A percentile compares a stretch with the other conserved stretches of the same genome.
phyloP scores from a whole-genome alignment of 1,140 invertebrate species.

The Atta colombica region DNA sequence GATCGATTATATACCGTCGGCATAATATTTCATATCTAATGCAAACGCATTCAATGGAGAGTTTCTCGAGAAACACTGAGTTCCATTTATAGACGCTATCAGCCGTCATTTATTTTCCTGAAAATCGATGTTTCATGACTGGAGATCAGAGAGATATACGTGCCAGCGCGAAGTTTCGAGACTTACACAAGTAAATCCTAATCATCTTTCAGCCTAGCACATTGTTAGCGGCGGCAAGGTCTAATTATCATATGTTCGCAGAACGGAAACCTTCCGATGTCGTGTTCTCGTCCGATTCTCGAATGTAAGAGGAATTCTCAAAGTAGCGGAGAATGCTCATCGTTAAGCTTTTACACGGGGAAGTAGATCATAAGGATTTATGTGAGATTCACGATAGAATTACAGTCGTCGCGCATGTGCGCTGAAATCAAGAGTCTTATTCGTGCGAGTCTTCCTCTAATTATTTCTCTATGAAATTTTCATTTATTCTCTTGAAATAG shows the following conservation, averaged over 20 bases:
- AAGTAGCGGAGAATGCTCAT: background rate
- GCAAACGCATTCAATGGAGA: background rate
- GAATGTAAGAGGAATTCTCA: constrained; percentile 18
- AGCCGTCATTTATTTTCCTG: constrained; percentile 23
- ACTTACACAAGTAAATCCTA: constrained; percentile 42
- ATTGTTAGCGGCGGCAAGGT: constrained; percentile 52
- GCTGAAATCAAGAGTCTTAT: constrained; percentile 46
- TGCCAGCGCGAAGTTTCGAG: constrained; percentile 3
- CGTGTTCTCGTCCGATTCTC: constrained; percentile 40
- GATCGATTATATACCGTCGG: background rate
- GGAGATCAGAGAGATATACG: background rate
- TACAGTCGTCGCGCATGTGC: constrained; percentile 46
- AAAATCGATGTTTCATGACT: background rate
- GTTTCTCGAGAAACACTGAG: background rate
- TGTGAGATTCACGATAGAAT: constrained; percentile 56
- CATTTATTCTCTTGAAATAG: background rate
- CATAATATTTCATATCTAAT: background rate
- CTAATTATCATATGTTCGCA: constrained; percentile 46
- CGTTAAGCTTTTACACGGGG: background rate
- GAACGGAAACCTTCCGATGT: constrained; percentile 33
- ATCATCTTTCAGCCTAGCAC: constrained; percentile 27
- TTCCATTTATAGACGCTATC: background rate
- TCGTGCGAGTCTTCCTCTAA: background rate
- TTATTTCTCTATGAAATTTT: constrained; percentile 11
- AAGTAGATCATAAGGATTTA: constrained; percentile 52